Percentiles rank a stretch among this genome's conserved stretches.
These are phyloP conservation scores for Rostratula benghalensis DNA, from an alignment of 2,113 vertebrate species.

Conservation along the genomic window DNA sequence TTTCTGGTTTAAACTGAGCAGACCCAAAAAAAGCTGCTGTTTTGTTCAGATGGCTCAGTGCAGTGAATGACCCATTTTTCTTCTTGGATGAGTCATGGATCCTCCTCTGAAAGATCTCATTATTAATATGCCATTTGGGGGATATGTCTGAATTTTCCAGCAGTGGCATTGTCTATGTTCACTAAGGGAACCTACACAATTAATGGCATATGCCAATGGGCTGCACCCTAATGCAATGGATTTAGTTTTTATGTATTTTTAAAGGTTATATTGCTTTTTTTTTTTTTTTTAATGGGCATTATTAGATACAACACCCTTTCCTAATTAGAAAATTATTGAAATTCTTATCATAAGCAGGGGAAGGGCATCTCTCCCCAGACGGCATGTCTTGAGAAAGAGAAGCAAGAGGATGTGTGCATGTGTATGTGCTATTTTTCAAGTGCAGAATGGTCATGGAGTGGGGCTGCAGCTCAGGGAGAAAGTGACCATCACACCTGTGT, in stretches of 20 bases:
- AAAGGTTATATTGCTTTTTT: neutral
- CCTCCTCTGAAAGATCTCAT: conserved; percentile 56
- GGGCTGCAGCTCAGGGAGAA: neutral
- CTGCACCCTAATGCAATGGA: neutral
- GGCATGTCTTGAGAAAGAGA: neutral
- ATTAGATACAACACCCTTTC: neutral
- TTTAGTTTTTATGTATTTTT: neutral
- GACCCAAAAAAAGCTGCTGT: neutral
- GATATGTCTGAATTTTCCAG: conserved; percentile 30
- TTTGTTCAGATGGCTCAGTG: neutral
- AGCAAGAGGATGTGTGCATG: neutral
- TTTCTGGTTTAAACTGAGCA: conserved; percentile 17
- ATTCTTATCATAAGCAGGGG: neutral
- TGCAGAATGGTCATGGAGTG: neutral
- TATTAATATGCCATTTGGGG: conserved; percentile 46
- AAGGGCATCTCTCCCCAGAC: neutral
- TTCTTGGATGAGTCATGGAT: conserved; percentile 31
- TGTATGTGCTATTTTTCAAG: neutral
- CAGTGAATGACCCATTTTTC: conserved; percentile 50
- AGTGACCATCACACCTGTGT: neutral
- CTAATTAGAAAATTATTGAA: neutral
- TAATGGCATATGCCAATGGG: neutral
- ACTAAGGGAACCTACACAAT: neutral
- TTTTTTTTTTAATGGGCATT: neutral
- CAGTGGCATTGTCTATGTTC: neutral